A percentile compares a stretch with the other conserved stretches of the same genome.
phyloP scores from a whole-genome alignment of 2,888 invertebrate species.

The Steromphala cineraria region DNA sequence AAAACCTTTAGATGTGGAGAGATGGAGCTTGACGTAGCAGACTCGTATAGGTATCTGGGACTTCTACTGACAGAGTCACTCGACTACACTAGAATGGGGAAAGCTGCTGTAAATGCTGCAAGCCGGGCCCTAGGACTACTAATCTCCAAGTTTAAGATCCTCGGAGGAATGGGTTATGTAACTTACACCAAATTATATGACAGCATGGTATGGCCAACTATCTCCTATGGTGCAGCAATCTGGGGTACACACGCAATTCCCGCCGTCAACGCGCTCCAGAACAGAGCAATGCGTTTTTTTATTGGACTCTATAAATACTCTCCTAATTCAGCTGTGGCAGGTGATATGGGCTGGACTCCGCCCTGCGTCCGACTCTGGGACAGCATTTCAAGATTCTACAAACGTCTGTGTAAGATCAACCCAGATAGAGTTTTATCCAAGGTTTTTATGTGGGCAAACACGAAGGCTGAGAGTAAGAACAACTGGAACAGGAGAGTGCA shows the following conservation, averaged over 20 bases:
- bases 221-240: conserved; percentile 19
- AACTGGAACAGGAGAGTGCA: too few species aligned
- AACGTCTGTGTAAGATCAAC: too few species aligned
- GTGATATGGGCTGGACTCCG: conserved; percentile 12
- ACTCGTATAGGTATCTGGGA: background rate
- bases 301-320: background rate
- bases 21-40: background rate
- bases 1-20: background rate
- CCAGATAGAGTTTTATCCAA: too few species aligned
- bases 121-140: conserved; percentile 19
- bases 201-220: background rate
- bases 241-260: conserved; percentile 13
- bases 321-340: conserved; percentile 9
- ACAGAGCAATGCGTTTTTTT: conserved; percentile 20
- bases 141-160: conserved; percentile 10
- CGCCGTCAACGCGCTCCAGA: conserved; percentile 15
- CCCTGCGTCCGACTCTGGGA: background rate
- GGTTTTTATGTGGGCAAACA: too few species aligned
- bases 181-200: conserved; percentile 22
- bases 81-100: conserved; percentile 21
- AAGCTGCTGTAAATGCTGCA: background rate
- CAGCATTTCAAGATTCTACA: too few species aligned
- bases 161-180: background rate
- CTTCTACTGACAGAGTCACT: conserved; percentile 12
- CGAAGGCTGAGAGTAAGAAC: too few species aligned